A percentile compares a stretch with the other conserved stretches of the same genome.
Conservation (phyloP, 2,113 vertebrate species). For the Erpornis zantholeuca region DNA sequence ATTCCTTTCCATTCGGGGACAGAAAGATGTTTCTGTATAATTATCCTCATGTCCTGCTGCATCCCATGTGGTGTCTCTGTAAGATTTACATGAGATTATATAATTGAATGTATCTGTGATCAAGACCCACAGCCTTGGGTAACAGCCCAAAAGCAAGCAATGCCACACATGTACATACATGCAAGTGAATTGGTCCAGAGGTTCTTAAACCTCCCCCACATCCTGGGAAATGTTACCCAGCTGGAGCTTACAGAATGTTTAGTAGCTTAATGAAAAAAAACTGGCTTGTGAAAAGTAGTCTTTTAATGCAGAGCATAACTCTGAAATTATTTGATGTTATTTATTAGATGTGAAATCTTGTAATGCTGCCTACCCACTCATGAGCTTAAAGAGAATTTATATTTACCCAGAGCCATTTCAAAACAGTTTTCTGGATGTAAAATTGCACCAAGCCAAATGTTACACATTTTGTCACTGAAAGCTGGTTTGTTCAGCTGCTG, state of each 20-base stretch:
- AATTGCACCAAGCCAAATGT: neutral
- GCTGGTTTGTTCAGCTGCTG: constrained; percentile 9
- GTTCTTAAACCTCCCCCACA: neutral
- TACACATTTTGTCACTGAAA: constrained; percentile 14
- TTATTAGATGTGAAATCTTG: constrained; percentile 3
- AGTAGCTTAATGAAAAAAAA: neutral
- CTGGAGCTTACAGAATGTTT: neutral
- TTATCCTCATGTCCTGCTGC: neutral
- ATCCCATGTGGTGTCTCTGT: neutral
- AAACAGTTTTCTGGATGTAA: neutral
- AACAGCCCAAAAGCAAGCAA: neutral
- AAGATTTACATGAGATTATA: neutral
- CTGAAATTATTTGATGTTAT: neutral
- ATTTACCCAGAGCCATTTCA: neutral
- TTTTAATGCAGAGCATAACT: neutral
- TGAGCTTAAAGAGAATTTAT: neutral
- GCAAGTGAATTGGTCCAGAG: neutral
- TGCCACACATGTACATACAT: neutral
- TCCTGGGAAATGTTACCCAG: neutral
- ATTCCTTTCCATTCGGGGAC: neutral
- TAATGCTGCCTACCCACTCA: neutral
- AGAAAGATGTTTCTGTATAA: neutral
- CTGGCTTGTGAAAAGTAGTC: neutral
- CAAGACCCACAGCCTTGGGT: neutral
- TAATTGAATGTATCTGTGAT: neutral